Base-by-base conservation (phyloP, 2,113 vertebrate species). In the Ursus arctos region DNA sequence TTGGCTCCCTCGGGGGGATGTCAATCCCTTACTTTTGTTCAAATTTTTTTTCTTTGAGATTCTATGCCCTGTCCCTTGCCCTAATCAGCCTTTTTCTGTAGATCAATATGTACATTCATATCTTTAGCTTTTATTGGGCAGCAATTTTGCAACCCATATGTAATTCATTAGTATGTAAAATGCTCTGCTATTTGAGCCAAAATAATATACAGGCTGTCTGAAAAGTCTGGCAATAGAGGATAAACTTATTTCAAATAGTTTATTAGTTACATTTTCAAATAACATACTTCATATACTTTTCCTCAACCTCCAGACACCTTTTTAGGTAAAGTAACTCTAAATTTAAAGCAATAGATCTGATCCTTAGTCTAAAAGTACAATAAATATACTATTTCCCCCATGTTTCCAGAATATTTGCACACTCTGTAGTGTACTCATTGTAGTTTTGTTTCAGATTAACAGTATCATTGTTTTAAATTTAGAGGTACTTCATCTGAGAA, bases 161-260 rank as follows among this genome's bases (percentile, higher is more conserved):
- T 53, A 88, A 91, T 69, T 98, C 88, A 96, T 98, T 97, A 98
- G 87, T 67, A 85, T 95, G 47, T 95, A 98, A 96, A 98, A 96
- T 82, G 59, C 89, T 81, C 43, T 36, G 49, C 84, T 91, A 12
- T 94, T 94, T 83, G 87, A 95, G 84, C 92, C 96, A 94, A 97
- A 96, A 98, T 98, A 96, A 96, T 94, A 96, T 97, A 88, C 76
- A 96, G 61, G 21, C 94, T 95, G 83, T 96, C 93, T 97, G 72
- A 95, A 94, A 97, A 96, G 87, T 95, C 94, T 98, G 59, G 94
- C 82, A 96, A 96, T 8, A 53, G 55, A 79, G 67, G 65, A 85
- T 93, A 96, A 96, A 94, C 69, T 84, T 91, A 95, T 97, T 97
- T 97, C 53, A 93, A 95, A 94, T 95, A 72, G 85, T 82, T 97